These are phyloP conservation scores for Columba janthina DNA, from an alignment of 2,113 vertebrate species.

Conservation along the genomic window DNA sequence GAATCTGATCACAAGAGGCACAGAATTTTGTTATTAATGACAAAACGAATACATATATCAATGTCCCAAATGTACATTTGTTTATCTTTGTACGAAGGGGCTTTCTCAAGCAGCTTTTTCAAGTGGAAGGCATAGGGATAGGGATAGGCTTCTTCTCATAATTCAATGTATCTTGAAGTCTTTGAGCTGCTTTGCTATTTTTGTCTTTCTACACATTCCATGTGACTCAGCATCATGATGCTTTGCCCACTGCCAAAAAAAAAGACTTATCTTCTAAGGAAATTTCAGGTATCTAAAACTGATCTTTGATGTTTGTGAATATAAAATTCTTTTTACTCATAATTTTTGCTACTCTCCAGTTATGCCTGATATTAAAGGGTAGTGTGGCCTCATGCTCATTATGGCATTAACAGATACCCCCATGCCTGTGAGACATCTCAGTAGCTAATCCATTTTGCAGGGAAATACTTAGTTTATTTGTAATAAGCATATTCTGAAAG, in stretches of 20 bases:
- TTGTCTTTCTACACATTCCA: not conserved
- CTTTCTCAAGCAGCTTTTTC: not conserved
- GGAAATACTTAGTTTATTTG: not conserved
- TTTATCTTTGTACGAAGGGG: not conserved
- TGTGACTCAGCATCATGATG: not conserved
- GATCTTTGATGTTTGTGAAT: not conserved
- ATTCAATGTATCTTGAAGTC: not conserved
- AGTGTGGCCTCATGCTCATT: not conserved
- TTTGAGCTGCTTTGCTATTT: not conserved
- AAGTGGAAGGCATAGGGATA: not conserved
- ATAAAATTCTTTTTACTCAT: not conserved
- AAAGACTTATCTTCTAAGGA: not conserved
- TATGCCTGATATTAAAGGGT: not conserved
- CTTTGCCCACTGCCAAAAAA: not conserved
- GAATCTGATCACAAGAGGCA: not conserved
- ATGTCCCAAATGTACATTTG: not conserved
- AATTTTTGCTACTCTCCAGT: not conserved
- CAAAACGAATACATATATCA: not conserved
- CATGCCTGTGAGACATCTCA: not conserved
- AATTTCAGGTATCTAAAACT: not conserved
- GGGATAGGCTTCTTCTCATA: not conserved
- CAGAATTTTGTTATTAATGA: not conserved
- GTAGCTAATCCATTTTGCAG: not conserved
- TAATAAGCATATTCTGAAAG: not conserved
- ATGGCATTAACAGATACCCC: not conserved